phyloP scores from a whole-genome alignment of 92 coral and sea anemone species.

The Siderastrea radians region DNA sequence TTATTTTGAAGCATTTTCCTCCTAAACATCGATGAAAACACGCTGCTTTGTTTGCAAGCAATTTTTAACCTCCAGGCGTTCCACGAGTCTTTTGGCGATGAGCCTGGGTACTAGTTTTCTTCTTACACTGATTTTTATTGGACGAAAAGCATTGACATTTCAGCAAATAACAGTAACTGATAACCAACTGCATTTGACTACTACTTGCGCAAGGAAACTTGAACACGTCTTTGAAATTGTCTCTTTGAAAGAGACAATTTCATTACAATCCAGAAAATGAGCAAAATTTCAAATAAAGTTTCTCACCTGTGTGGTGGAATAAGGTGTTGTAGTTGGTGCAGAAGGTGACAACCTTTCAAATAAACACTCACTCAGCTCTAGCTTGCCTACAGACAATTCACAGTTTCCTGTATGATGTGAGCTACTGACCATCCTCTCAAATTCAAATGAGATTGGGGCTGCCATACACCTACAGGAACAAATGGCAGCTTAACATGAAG shows the following conservation, averaged over 20 bases:
- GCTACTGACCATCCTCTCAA: constrained; percentile 78
- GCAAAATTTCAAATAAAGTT: background rate
- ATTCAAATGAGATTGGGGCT: constrained; percentile 85
- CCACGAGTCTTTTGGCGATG: too few relatives aligned
- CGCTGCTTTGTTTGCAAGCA: too few relatives aligned
- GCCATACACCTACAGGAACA: constrained; percentile 80
- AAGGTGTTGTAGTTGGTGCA: constrained; percentile 60
- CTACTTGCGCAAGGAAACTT: too few relatives aligned
- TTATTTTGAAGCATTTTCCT: too few relatives aligned
- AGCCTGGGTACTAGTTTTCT: too few relatives aligned
- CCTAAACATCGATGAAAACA: too few relatives aligned
- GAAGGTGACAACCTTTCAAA: constrained; percentile 82
- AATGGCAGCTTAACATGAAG: background rate
- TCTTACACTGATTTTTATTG: too few relatives aligned
- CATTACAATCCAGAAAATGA: background rate
- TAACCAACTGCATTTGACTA: too few relatives aligned
- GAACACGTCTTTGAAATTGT: too few relatives aligned
- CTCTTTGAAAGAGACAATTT: background rate
- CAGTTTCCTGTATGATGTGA: constrained; percentile 85
- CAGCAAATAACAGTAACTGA: too few relatives aligned
- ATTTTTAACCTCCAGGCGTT: too few relatives aligned
- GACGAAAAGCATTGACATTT: too few relatives aligned
- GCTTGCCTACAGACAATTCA: constrained; percentile 86
- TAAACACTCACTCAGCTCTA: constrained; percentile 89
- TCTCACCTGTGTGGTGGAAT: constrained; percentile 78